Conservation (phyloP, 1,140 invertebrate species). For the Penaeus chinensis region DNA sequence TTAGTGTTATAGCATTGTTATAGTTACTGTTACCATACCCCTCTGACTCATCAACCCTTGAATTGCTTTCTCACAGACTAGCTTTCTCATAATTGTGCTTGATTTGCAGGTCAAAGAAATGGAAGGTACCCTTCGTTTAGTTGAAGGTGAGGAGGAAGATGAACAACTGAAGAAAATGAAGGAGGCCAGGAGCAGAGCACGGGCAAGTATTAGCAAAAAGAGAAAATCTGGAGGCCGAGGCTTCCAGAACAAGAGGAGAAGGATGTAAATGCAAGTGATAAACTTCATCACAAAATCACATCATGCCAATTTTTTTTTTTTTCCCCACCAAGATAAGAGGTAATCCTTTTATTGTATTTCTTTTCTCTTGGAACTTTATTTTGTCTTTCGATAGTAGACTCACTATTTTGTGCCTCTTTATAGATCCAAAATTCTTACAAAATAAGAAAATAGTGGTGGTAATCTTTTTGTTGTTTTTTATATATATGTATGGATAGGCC, state of each 20-base stretch:
- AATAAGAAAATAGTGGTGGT: too few relatives aligned
- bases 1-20: background rate
- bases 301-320: background rate
- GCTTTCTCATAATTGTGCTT: background rate
- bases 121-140: slow-evolving; percentile 26
- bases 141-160: slow-evolving; percentile 55
- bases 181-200: slow-evolving; percentile 27
- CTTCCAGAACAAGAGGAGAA: background rate
- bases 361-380: too few relatives aligned
- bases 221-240: slow-evolving; percentile 31
- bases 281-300: background rate
- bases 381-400: too few relatives aligned
- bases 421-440: too few relatives aligned
- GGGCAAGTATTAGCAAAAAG: slow-evolving; percentile 17
- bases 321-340: too few relatives aligned
- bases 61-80: background rate
- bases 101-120: slow-evolving; percentile 36
- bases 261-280: slow-evolving; percentile 3
- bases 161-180: slow-evolving; percentile 46
- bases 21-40: background rate
- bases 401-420: too few relatives aligned
- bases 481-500: background rate
- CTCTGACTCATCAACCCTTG: background rate
- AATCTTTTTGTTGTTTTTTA: too few relatives aligned
- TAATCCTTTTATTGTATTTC: too few relatives aligned